A percentile compares a stretch with the other conserved stretches of the same genome.
Conservation (phyloP, 2,797 vertebrate species). For the Chelidonichthys spinosus region DNA sequence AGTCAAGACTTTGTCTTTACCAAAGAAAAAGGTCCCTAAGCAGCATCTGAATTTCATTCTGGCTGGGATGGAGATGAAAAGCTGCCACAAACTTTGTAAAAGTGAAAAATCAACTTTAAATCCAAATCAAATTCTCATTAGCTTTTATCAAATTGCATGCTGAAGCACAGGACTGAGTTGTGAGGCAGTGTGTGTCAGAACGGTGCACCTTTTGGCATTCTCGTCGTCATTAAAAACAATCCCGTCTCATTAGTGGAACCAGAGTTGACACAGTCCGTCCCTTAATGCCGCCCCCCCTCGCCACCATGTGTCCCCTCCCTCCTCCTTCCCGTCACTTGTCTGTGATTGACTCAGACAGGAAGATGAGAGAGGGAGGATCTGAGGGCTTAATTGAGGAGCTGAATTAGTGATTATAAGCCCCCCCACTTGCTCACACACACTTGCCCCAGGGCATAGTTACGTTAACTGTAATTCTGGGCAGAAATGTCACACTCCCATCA, state of each 20-base stretch:
- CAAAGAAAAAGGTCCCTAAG: not conserved
- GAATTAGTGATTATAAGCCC: conserved; percentile 88
- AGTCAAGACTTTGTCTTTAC: not conserved
- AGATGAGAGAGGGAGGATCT: conserved; percentile 85
- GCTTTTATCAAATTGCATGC: conserved; percentile 69
- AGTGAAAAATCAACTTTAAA: conserved; percentile 76
- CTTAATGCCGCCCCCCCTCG: conserved; percentile 69
- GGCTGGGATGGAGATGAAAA: not conserved
- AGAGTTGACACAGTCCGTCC: conserved; percentile 80
- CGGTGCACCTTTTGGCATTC: conserved; percentile 81
- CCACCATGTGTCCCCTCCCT: conserved; percentile 22
- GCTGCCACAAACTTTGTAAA: conserved; percentile 48
- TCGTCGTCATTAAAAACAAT: conserved; percentile 83
- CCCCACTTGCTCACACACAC: conserved; percentile 66
- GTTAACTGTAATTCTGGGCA: conserved; percentile 88
- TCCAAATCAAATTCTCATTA: conserved; percentile 75
- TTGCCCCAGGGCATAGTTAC: conserved; percentile 81
- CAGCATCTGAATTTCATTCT: not conserved
- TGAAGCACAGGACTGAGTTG: conserved; percentile 23
- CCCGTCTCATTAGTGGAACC: conserved; percentile 79
- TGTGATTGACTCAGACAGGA: conserved; percentile 87
- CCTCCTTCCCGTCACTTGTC: conserved; percentile 60
- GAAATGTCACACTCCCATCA: conserved; percentile 91
- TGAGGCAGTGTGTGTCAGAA: conserved; percentile 44
- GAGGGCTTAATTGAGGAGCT: conserved; percentile 87